Conservation (phyloP, 1,140 invertebrate genomes). For the Lucilia cuprina region DNA sequence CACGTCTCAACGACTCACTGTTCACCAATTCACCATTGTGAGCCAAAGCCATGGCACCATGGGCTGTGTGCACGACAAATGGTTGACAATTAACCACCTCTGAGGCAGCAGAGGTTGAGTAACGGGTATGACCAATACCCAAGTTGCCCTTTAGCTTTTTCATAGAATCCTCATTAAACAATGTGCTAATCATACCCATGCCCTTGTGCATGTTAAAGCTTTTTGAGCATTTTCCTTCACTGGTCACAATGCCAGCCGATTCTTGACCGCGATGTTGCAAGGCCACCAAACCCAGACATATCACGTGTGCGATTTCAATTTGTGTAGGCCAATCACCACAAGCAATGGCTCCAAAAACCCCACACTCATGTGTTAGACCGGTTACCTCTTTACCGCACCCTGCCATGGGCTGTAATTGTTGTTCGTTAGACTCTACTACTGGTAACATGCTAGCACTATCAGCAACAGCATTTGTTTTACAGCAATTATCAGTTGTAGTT, state of each 20-base stretch:
- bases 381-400: constrained; percentile 49
- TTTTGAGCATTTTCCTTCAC: constrained; percentile 78
- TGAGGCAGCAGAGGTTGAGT: constrained; percentile 93
- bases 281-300: constrained; percentile 89
- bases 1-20: constrained; percentile 83
- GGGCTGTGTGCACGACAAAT: constrained; percentile 94
- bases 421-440: background rate
- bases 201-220: constrained; percentile 88
- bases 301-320: constrained; percentile 75
- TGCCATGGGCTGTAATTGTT: background rate
- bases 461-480: background rate
- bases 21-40: constrained; percentile 98
- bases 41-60: constrained; percentile 91
- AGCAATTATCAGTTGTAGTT: background rate
- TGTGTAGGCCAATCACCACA: constrained; percentile 74
- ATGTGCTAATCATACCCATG: constrained; percentile 92
- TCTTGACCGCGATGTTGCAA: constrained; percentile 97
- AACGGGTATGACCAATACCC: constrained; percentile 95
- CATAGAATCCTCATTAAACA: constrained; percentile 91
- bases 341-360: constrained; percentile 92
- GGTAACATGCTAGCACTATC: background rate
- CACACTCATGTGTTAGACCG: constrained; percentile 90
- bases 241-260: constrained; percentile 95
- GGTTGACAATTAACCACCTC: constrained; percentile 95
- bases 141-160: constrained; percentile 88